phyloP scores from a whole-genome alignment of 2,888 invertebrate genomes.

The Alsophila aescularia region DNA sequence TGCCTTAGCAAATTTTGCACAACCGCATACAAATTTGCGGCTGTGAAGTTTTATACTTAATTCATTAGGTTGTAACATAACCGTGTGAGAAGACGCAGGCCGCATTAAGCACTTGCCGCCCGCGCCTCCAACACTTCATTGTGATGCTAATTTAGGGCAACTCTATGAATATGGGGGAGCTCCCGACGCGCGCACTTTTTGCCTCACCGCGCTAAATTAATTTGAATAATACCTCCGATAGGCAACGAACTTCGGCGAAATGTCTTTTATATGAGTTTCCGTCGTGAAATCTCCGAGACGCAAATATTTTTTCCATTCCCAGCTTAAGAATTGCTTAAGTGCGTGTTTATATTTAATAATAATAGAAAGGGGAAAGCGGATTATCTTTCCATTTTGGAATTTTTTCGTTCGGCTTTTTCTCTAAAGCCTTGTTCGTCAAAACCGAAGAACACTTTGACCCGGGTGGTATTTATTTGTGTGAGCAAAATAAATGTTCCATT shows the following conservation, averaged over 20 bases:
- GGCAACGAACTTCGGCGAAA: constrained; percentile 71
- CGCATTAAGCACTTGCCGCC: constrained; percentile 76
- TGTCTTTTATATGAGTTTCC: constrained; percentile 80
- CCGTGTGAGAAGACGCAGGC: constrained; percentile 74
- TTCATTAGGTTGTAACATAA: constrained; percentile 76
- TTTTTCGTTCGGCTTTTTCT: constrained; percentile 37
- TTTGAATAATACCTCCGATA: constrained; percentile 82
- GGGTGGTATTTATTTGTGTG: constrained; percentile 40
- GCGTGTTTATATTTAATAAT: constrained; percentile 67
- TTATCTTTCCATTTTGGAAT: constrained; percentile 50
- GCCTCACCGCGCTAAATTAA: constrained; percentile 80
- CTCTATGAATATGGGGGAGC: constrained; percentile 80
- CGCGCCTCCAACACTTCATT: constrained; percentile 79
- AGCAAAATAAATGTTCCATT: constrained; percentile 60
- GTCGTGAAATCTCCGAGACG: constrained; percentile 63
- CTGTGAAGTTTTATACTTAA: constrained; percentile 72
- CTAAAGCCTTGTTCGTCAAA: constrained; percentile 22
- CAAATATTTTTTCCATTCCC: constrained; percentile 63
- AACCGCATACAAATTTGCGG: constrained; percentile 68
- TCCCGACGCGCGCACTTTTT: constrained; percentile 78
- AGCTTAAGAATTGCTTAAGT: constrained; percentile 62
- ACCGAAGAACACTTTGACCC: constrained; percentile 36
- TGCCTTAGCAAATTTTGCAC: constrained; percentile 50
- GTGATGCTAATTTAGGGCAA: constrained; percentile 82
- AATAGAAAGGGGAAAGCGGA: constrained; percentile 49